Evolutionary conservation across 2,888 invertebrate genomes (phyloP).

Genomic region (Pseudoips prasinana): DNA sequence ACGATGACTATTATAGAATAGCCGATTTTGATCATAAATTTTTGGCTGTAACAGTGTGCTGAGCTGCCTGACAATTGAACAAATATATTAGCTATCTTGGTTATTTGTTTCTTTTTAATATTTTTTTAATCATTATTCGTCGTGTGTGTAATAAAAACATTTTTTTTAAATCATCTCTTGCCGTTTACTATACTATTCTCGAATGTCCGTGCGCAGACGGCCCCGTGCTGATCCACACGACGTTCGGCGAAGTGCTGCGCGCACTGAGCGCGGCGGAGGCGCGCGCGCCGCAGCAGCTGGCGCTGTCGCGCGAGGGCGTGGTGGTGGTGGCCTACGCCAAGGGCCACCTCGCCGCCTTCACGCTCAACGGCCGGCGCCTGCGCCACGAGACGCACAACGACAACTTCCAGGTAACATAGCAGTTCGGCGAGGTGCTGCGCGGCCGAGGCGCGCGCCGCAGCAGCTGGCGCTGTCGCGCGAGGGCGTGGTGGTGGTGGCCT

Average conservation of each 20-base stretch:
- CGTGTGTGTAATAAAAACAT: too few species aligned
- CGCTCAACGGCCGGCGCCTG: conserved; percentile 95
- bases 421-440: conserved; percentile 96
- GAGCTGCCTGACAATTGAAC: too few species aligned
- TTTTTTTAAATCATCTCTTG: too few species aligned
- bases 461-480: conserved; percentile 97
- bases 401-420: conserved; percentile 96
- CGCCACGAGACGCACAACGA: conserved; percentile 96
- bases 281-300: conserved; percentile 94
- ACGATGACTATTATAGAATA: too few species aligned
- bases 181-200: too few species aligned
- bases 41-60: too few species aligned
- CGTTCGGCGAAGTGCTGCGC: conserved; percentile 96
- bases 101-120: too few species aligned
- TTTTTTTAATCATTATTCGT: too few species aligned
- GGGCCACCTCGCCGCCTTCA: conserved; percentile 96
- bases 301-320: conserved; percentile 97
- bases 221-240: conserved; percentile 98
- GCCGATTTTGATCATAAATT: too few species aligned
- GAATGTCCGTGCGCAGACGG: conserved; percentile 92
- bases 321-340: conserved; percentile 96
- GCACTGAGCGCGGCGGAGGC: conserved; percentile 90
- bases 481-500: conserved; percentile 97
- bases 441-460: conserved; percentile 91
- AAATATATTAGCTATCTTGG: too few species aligned